Conservation (phyloP, 2,797 vertebrate genomes). For the Cyclura pinguis region DNA sequence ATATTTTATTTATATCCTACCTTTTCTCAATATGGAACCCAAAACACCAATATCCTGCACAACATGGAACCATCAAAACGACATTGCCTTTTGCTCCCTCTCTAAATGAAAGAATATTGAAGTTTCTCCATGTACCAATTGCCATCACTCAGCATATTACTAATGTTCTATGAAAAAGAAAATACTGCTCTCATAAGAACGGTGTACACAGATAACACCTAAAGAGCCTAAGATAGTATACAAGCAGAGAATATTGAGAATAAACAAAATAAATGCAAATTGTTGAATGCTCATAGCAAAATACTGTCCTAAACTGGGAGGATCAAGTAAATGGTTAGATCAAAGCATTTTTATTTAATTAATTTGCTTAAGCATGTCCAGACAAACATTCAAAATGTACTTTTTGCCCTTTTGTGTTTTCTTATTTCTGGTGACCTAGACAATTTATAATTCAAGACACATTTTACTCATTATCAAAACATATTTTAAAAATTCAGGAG, state of each 20-base stretch:
- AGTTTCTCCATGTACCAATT: not conserved
- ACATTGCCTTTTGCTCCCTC: not conserved
- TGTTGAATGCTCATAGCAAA: not conserved
- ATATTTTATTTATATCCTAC: not conserved
- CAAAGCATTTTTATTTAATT: not conserved
- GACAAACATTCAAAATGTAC: not conserved
- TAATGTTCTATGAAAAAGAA: fast-evolving
- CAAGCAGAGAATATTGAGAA: not conserved
- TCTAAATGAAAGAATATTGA: not conserved
- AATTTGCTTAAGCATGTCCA: not conserved
- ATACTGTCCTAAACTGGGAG: not conserved
- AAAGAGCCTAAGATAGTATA: not conserved
- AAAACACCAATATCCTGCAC: not conserved
- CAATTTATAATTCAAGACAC: not conserved
- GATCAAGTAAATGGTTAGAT: not conserved
- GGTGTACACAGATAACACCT: no score
- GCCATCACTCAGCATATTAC: fast-evolving
- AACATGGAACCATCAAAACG: not conserved
- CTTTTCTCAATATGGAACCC: not conserved
- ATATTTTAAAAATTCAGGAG: not conserved
- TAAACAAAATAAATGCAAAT: not conserved
- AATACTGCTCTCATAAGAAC: not conserved
- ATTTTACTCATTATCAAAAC: conserved; percentile 19
- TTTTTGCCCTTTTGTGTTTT: not conserved
- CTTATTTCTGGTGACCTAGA: not conserved